Conservation (phyloP, 2,113 vertebrate genomes). For the Ascaphus truei region DNA sequence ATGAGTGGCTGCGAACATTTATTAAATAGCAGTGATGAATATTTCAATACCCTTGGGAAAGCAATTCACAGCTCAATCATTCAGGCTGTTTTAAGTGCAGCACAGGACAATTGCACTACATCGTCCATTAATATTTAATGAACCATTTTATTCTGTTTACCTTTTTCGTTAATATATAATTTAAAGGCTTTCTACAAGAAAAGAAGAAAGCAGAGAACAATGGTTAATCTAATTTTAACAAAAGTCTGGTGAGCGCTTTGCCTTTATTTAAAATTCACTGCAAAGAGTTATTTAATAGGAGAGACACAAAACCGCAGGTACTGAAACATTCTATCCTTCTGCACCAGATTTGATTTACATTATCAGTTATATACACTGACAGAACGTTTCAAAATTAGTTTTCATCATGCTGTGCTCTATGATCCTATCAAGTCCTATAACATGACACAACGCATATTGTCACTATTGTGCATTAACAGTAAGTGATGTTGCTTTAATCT, state of each 20-base stretch:
- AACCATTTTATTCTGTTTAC: conserved; percentile 82
- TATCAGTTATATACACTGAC: too few relatives aligned
- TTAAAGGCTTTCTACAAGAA: conserved; percentile 67
- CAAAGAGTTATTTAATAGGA: conserved; percentile 63
- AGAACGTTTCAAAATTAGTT: too few relatives aligned
- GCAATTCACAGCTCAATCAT: conserved; percentile 80
- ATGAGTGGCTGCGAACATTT: conserved; percentile 73
- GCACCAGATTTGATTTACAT: conserved; percentile 35
- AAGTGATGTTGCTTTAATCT: too few relatives aligned
- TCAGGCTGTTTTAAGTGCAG: conserved; percentile 73
- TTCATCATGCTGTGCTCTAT: too few relatives aligned
- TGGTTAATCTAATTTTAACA: conserved; percentile 74
- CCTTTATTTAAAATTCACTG: conserved; percentile 68
- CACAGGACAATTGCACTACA: conserved; percentile 77
- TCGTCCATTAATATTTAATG: conserved; percentile 80
- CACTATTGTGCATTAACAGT: too few relatives aligned
- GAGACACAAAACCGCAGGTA: conserved; percentile 58
- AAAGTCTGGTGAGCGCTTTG: conserved; percentile 69
- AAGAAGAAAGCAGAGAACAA: conserved; percentile 46
- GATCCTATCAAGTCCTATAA: too few relatives aligned
- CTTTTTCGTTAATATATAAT: conserved; percentile 81
- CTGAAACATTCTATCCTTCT: conserved; percentile 51
- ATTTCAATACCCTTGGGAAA: conserved; percentile 77
- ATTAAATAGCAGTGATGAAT: conserved; percentile 79
- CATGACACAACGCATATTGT: too few relatives aligned